A percentile compares a stretch with the other conserved stretches of the same genome.
Conservation (phyloP, 2,888 invertebrate species). For the Fabriciana adippe region DNA sequence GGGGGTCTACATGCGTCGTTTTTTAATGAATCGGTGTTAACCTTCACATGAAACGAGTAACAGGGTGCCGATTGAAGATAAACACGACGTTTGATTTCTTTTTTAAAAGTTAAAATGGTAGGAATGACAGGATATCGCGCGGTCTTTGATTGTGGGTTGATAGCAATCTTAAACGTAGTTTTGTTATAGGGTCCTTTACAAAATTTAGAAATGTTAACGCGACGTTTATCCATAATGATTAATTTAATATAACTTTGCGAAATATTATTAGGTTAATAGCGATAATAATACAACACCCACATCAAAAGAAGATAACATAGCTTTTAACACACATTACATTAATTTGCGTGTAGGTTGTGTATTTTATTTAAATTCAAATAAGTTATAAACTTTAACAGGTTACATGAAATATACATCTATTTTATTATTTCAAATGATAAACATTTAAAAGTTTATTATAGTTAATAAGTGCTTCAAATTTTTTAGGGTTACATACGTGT, state of each 20-base stretch:
- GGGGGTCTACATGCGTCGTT: constrained; percentile 75
- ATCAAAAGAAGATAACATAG: neutral
- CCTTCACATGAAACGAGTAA: constrained; percentile 79
- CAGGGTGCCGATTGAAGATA: constrained; percentile 81
- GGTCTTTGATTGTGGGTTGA: constrained; percentile 61
- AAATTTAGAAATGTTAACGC: constrained; percentile 44
- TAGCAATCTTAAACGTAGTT: constrained; percentile 58
- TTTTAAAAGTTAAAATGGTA: constrained; percentile 62
- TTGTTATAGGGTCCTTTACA: constrained; percentile 56
- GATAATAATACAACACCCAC: constrained; percentile 16
- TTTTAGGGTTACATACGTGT: too few species aligned
- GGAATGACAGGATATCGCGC: constrained; percentile 72
- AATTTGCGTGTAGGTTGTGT: constrained; percentile 13
- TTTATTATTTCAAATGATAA: too few species aligned
- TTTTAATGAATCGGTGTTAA: constrained; percentile 82
- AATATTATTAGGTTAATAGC: constrained; percentile 8
- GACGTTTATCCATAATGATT: constrained; percentile 25
- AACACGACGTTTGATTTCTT: constrained; percentile 58
- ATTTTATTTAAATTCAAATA: neutral
- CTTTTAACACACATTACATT: constrained; percentile 9
- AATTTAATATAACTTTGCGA: constrained; percentile 1
- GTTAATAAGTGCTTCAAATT: too few species aligned
- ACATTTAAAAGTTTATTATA: too few species aligned
- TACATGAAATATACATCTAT: neutral
- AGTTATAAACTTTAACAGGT: neutral